phyloP scores from a whole-genome alignment of 92 coral and sea anemone species.

The Metridium senile region DNA sequence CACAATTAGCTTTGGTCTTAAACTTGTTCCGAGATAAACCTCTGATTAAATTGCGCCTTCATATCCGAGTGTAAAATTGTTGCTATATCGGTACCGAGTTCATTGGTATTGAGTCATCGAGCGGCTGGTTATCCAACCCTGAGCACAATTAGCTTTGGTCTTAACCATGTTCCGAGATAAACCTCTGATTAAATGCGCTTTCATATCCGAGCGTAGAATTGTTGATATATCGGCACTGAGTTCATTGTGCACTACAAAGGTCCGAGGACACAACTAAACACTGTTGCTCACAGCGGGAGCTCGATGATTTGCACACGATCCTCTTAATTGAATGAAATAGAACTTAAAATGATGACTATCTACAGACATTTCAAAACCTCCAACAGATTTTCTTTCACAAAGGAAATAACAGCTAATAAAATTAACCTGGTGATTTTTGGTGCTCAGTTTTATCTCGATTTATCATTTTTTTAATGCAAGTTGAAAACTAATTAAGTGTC shows the following conservation, averaged over 20 bases:
- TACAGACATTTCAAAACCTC: conserved; percentile 14
- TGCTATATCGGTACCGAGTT: too few species aligned
- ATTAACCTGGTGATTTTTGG: neutral
- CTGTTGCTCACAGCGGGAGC: conserved; percentile 4
- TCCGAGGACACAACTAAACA: conserved; percentile 10
- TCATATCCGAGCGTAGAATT: conserved; percentile 13
- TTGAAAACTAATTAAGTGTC: neutral
- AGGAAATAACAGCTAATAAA: neutral
- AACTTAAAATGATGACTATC: conserved; percentile 11
- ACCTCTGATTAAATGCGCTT: conserved; percentile 14
- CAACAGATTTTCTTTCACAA: neutral
- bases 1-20: too few species aligned
- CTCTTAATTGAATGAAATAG: conserved; percentile 14
- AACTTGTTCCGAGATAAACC: too few species aligned
- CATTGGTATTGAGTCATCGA: too few species aligned
- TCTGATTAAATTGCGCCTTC: too few species aligned
- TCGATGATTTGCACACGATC: neutral
- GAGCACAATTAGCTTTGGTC: neutral
- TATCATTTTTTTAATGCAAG: neutral
- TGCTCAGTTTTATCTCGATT: neutral
- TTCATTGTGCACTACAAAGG: conserved; percentile 14
- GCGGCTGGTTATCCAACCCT: neutral
- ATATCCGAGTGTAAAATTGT: too few species aligned
- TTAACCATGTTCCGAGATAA: neutral
- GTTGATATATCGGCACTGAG: conserved; percentile 14